Evolutionary conservation across 1,140 invertebrate species (phyloP), one percentile per base, ranked within the genome.

Genomic region (Caerostris darwini): DNA sequence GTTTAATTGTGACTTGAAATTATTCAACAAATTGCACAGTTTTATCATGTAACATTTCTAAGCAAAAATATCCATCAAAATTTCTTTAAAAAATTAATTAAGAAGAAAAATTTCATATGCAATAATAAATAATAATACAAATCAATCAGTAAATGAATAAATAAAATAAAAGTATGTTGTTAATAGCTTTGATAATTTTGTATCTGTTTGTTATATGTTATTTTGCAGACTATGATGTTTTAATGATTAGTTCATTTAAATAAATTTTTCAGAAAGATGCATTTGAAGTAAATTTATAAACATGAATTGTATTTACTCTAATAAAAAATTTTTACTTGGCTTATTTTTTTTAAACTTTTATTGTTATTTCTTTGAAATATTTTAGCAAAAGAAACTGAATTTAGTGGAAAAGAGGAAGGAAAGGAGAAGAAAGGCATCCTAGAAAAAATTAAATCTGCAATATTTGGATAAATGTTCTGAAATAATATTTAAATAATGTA

Each of bases 361-460:
- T 19, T 50, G 1, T 87, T 3, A 10, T 19, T 5, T 34, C 8
- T 50, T 6, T 56, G 14, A 5, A 10, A 64, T 7, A 6, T 88
- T 61, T 4, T 61, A 88, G 86, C 61, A 88, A 53, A 5, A 7
- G 53, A 61, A 19, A 61, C 58, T n/a, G 71, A 85, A 17, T 92
- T 59, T 69, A 58, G 81, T 64, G 90, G 90, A 10, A 83, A 92
- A 56, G 58, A 59, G 17, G 87, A 90, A 67, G 53, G 69, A 71
- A 19, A 64, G 34, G 90, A 92, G 19, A 92, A 92, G 56, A 83
- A 92, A 83, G 90, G 90, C 53, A 53, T 92, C n/a, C 59, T 92
- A 92, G 58, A 92, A 67, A 92, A 92, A 85, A 83, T 92, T 83
- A 92, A 82, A 56, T 56, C 77, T 3, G 90, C 59, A 56, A 92